Evolutionary conservation across 2,888 invertebrate genomes (phyloP).

Genomic region (Antheraea yamamai): DNA sequence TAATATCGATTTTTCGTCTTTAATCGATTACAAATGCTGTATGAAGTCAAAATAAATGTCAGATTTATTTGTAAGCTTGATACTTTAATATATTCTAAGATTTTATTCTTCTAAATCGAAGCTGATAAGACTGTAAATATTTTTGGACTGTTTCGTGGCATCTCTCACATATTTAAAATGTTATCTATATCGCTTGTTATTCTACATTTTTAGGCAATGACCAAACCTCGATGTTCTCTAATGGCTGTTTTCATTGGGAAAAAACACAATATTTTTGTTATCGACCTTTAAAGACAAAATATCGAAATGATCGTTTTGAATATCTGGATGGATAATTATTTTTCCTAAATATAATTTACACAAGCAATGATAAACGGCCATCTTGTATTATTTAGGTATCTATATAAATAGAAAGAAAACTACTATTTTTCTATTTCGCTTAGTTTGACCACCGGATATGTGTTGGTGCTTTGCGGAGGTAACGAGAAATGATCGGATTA

Average conservation of each 20-base stretch:
- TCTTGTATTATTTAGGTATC: not conserved
- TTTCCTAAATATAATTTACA: not conserved
- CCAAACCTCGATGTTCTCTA: not conserved
- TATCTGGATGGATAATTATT: not conserved
- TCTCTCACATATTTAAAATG: not conserved
- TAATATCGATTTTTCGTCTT: not conserved
- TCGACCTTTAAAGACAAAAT: no score
- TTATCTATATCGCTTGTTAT: no score
- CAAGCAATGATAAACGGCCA: not conserved
- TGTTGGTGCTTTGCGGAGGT: constrained; percentile 73
- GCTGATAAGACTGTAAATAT: constrained; percentile 19
- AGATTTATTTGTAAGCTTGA: constrained; percentile 35
- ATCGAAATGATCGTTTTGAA: not conserved
- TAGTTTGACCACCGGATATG: constrained; percentile 72
- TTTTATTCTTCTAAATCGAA: constrained; percentile 28
- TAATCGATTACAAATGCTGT: not conserved
- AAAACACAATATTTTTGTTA: no score
- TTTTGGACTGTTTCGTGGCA: no score
- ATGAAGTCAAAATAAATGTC: not conserved
- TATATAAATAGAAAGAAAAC: not conserved
- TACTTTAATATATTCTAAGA: constrained; percentile 37
- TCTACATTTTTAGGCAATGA: not conserved
- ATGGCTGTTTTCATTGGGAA: not conserved
- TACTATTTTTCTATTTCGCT: constrained; percentile 42
- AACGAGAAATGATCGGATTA: constrained; percentile 36